Conservation (phyloP, 2,888 invertebrate genomes). For the Epirrita christyi region DNA sequence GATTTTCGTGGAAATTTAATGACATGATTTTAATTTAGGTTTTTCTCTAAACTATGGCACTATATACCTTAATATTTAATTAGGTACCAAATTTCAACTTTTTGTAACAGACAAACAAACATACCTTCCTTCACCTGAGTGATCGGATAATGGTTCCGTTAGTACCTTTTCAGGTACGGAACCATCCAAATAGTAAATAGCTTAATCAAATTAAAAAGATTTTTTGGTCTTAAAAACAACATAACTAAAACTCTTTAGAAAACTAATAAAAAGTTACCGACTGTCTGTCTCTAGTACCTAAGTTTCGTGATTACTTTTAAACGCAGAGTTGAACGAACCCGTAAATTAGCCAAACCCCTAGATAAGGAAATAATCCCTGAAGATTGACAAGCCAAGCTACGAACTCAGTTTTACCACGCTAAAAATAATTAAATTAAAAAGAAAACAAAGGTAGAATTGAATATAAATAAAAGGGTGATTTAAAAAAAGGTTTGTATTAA, state of each 20-base stretch:
- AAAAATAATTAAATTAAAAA: conserved; percentile 13
- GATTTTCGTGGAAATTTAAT: no score
- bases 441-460: background rate
- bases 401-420: background rate
- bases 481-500: background rate
- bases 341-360: conserved; percentile 19
- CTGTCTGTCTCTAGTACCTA: background rate
- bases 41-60: no score
- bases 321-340: conserved; percentile 19
- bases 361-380: conserved; percentile 29
- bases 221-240: no score
- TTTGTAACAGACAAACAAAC: no score
- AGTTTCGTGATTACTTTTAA: conserved; percentile 11
- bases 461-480: conserved; percentile 1
- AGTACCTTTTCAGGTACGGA: no score
- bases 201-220: no score
- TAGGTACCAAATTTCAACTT: no score
- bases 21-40: no score
- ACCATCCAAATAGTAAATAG: no score
- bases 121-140: no score
- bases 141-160: no score
- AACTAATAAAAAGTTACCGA: background rate
- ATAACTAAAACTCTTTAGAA: background rate
- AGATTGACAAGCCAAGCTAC: conserved; percentile 17
- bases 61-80: no score